Percentiles rank a stretch among this genome's conserved stretches.
Evolutionary conservation across 2,113 vertebrate species (phyloP).

Genomic region (Stegostoma tigrinum): DNA sequence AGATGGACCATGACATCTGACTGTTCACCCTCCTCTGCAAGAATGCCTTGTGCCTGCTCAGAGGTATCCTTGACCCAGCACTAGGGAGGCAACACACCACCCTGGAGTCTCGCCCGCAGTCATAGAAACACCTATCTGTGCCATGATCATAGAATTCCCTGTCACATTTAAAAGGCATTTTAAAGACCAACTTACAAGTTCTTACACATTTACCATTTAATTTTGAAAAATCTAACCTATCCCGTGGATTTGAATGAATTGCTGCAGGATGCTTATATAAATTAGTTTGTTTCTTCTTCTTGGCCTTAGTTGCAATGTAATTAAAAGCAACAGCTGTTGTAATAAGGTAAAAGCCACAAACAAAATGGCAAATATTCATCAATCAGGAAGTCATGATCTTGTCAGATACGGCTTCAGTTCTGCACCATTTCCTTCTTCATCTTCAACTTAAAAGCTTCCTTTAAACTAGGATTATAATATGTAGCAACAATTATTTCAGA

Average conservation of each 20-base stretch:
- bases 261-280: not conserved
- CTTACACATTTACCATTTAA: not conserved
- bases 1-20: no score
- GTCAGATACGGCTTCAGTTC: not conserved
- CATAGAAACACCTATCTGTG: no score
- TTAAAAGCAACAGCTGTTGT: not conserved
- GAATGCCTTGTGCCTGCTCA: no score
- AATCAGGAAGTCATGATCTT: conserved; percentile 10
- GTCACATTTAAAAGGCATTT: not conserved
- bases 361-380: not conserved
- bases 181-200: not conserved
- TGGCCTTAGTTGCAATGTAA: not conserved
- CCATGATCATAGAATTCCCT: no score
- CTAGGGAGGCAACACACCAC: no score
- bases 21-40: no score
- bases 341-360: not conserved
- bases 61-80: no score
- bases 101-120: no score
- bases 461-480: not conserved
- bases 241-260: not conserved
- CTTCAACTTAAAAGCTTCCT: not conserved
- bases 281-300: not conserved
- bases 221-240: not conserved
- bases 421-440: not conserved
- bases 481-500: not conserved